Conservation (phyloP, 2,113 vertebrate genomes). For the Irena cyanogastra region DNA sequence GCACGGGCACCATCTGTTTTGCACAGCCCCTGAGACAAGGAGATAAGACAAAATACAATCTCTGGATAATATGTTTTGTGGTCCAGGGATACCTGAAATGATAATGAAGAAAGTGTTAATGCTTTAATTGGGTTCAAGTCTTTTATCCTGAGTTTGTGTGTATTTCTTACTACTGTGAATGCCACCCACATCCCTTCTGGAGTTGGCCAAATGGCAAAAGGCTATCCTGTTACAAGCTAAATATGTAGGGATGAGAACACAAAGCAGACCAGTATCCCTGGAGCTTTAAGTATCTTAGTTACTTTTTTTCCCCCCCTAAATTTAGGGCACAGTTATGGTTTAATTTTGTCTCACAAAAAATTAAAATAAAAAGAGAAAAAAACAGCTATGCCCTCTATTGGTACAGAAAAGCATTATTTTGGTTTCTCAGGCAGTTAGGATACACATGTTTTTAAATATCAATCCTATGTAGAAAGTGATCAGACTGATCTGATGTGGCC, state of each 20-base stretch:
- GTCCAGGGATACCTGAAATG: not conserved
- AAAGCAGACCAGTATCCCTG: not conserved
- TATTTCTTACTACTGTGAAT: not conserved
- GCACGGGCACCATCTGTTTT: not conserved
- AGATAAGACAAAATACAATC: not conserved
- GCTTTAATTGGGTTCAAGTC: not conserved
- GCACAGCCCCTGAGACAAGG: not conserved
- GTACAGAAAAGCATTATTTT: not conserved
- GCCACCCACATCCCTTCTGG: not conserved
- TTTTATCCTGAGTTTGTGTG: not conserved
- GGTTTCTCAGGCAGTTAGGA: not conserved
- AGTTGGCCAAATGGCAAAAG: not conserved
- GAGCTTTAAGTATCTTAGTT: not conserved
- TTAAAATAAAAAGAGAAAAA: not conserved
- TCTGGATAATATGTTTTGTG: not conserved
- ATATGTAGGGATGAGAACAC: not conserved
- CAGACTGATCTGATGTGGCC: conserved; percentile 20
- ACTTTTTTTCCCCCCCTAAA: not conserved
- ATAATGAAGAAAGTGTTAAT: not conserved
- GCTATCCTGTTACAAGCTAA: not conserved
- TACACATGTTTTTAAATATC: not conserved
- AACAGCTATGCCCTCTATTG: not conserved
- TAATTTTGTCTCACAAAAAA: not conserved
- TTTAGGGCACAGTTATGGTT: not conserved
- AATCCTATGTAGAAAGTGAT: not conserved